Evolutionary conservation across 92 coral and sea anemone genomes (phyloP).

Genomic region (Epizoanthus rinbou): DNA sequence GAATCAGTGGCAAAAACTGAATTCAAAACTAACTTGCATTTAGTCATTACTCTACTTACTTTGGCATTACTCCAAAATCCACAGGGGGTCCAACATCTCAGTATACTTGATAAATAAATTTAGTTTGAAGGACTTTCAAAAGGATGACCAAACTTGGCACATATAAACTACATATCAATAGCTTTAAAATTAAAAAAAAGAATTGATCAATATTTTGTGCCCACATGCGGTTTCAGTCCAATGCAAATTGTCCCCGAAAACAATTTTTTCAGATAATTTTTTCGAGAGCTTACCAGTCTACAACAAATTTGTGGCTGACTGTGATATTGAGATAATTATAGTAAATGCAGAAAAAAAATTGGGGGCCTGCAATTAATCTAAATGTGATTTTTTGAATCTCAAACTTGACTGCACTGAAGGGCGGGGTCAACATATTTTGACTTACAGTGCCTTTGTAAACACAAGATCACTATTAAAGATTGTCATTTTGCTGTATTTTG

Average conservation of each 20-base stretch:
- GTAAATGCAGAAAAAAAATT: no score
- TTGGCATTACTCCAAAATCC: not conserved
- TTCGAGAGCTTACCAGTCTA: not conserved
- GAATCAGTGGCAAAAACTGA: not conserved
- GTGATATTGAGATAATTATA: no score
- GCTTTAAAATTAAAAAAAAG: not conserved
- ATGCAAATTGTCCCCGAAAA: not conserved
- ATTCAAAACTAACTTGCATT: not conserved
- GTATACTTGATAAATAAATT: not conserved
- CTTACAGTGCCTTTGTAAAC: not conserved
- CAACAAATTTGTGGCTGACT: not conserved
- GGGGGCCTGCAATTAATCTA: no score
- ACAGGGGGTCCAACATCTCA: not conserved
- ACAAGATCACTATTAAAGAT: not conserved
- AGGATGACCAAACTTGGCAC: no score
- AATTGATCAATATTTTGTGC: not conserved
- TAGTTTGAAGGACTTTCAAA: no score
- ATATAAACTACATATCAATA: slow-evolving; percentile 1
- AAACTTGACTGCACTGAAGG: not conserved
- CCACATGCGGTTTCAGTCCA: not conserved
- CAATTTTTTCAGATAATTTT: not conserved
- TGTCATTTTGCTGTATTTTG: not conserved
- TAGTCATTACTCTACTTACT: not conserved
- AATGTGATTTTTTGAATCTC: not conserved
- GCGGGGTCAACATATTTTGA: no score